A percentile compares a stretch with the other conserved stretches of the same genome.
phyloP scores from a whole-genome alignment of 2,797 vertebrate species.

The Protosalanx chinensis region DNA sequence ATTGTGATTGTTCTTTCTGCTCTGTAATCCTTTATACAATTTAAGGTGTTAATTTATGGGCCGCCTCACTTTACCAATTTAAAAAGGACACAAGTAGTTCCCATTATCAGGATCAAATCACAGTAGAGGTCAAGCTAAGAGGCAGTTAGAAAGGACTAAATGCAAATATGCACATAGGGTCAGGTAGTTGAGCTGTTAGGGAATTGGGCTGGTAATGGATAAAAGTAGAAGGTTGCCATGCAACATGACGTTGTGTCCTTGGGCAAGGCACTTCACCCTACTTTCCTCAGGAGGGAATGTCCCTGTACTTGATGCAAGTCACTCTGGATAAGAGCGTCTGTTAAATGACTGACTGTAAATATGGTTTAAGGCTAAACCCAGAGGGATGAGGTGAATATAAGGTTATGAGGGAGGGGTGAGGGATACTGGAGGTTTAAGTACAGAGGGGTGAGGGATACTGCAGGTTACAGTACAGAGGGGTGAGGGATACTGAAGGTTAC shows the following conservation, averaged over 20 bases:
- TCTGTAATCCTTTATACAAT: slow-evolving; percentile 18
- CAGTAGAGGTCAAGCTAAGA: not conserved
- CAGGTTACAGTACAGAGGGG: no score
- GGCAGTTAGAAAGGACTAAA: slow-evolving; percentile 6
- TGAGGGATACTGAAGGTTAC: not conserved
- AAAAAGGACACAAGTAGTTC: no score
- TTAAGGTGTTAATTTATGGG: not conserved
- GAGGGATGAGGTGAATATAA: slow-evolving; percentile 3
- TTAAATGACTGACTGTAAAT: slow-evolving; percentile 5
- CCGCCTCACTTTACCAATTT: no score
- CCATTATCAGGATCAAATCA: slow-evolving; percentile 3
- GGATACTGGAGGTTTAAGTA: not conserved
- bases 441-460: no score
- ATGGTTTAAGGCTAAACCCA: slow-evolving; percentile 5
- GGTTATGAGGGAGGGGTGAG: not conserved
- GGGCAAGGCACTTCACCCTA: no score
- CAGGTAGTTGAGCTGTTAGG: no score
- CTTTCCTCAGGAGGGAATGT: no score
- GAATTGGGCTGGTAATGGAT: no score
- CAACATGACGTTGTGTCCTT: no score
- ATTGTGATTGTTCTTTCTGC: not conserved
- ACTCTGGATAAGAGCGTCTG: no score
- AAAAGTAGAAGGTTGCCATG: no score
- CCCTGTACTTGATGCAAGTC: no score
- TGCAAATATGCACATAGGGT: slow-evolving; percentile 8